Evolutionary conservation across 2,888 invertebrate species (phyloP).

Genomic region (Sialis lutaria): DNA sequence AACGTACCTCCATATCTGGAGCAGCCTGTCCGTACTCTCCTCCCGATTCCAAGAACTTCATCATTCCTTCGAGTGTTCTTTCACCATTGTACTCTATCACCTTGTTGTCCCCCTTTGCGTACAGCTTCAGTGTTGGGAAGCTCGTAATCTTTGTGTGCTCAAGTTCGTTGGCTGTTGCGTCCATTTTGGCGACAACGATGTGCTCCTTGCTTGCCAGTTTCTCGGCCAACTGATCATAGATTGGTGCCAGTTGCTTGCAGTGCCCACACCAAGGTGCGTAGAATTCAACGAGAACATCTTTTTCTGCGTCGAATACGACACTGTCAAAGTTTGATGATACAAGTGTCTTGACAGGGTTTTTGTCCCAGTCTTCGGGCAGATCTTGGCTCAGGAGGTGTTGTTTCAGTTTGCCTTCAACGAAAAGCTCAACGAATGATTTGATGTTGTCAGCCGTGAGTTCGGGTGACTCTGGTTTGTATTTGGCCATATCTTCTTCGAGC

Average conservation of each 20-base stretch:
- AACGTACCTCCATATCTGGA: constrained; percentile 32
- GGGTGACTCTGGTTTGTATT: constrained; percentile 77
- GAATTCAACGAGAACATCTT: constrained; percentile 95
- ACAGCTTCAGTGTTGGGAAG: constrained; percentile 90
- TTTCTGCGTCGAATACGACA: constrained; percentile 70
- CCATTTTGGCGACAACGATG: constrained; percentile 94
- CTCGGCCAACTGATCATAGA: constrained; percentile 91
- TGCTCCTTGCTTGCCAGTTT: constrained; percentile 71
- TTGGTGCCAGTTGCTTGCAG: constrained; percentile 93
- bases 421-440: constrained; percentile 69
- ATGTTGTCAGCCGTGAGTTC: constrained; percentile 53
- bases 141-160: constrained; percentile 88
- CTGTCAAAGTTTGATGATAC: constrained; percentile 93
- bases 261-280: constrained; percentile 99
- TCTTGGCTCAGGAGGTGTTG: constrained; percentile 90
- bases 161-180: constrained; percentile 94
- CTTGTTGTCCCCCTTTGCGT: constrained; percentile 83
- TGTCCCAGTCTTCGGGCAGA: constrained; percentile 94
- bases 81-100: constrained; percentile 86
- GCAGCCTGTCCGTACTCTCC: constrained; percentile 61
- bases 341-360: constrained; percentile 77
- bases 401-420: constrained; percentile 84
- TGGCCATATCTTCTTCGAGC: constrained; percentile 93
- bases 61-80: constrained; percentile 81
- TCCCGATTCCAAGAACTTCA: constrained; percentile 84